Conservation (phyloP, 2,888 invertebrate genomes). For the Patella pellucida region DNA sequence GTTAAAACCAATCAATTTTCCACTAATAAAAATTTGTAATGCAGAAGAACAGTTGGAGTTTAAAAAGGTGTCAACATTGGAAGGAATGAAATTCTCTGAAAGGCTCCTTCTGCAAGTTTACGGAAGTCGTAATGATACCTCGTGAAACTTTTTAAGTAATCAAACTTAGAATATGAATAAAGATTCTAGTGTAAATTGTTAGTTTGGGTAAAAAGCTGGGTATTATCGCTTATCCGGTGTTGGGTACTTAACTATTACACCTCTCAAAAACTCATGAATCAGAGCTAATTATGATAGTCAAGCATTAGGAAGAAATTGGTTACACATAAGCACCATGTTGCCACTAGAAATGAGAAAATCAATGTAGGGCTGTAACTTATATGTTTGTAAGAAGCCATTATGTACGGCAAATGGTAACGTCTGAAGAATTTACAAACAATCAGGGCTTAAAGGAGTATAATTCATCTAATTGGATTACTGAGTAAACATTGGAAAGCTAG, state of each 20-base stretch:
- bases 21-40: no score
- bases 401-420: not conserved
- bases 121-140: not conserved
- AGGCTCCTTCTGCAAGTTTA: no score
- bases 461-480: no score
- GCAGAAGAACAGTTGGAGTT: no score
- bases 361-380: conserved; percentile 15
- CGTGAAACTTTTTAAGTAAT: not conserved
- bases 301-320: conserved; percentile 9
- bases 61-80: no score
- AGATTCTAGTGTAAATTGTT: no score
- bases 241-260: no score
- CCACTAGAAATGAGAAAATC: conserved; percentile 8
- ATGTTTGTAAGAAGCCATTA: conserved; percentile 7
- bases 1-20: no score
- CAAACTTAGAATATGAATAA: not conserved
- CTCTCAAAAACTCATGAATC: not conserved
- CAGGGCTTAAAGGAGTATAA: conserved; percentile 19
- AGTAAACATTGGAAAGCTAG: not conserved
- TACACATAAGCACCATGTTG: not conserved
- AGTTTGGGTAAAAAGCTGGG: no score
- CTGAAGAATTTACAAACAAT: conserved; percentile 29
- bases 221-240: no score
- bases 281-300: conserved; percentile 1
- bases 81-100: no score